These are phyloP conservation scores for Antheraea yamamai DNA, from an alignment of 2,888 invertebrate species.

Conservation along the genomic window DNA sequence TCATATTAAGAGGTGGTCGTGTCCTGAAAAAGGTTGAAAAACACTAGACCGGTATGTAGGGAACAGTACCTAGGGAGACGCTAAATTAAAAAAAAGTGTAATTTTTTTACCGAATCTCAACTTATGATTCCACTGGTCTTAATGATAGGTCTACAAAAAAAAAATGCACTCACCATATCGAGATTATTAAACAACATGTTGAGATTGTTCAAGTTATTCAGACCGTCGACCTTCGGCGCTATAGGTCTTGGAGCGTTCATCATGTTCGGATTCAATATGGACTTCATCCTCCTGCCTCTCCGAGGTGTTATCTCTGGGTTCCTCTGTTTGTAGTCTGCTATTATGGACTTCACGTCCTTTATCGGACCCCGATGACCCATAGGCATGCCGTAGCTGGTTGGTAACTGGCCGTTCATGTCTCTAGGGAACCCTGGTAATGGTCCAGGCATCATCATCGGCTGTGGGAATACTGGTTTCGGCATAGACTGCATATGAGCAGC, in stretches of 20 bases:
- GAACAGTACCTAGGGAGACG: too few relatives aligned
- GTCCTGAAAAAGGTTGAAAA: too few relatives aligned
- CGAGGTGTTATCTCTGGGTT: constrained; percentile 89
- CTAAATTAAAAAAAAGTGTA: too few relatives aligned
- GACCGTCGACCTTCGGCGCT: constrained; percentile 66
- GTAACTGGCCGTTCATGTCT: constrained; percentile 82
- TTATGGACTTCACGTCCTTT: constrained; percentile 91
- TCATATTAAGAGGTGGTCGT: too few relatives aligned
- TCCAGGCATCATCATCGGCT: constrained; percentile 70
- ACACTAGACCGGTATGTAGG: too few relatives aligned
- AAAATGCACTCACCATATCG: constrained; percentile 71
- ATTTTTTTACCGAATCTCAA: too few relatives aligned
- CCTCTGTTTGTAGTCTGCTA: constrained; percentile 89
- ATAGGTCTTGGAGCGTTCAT: constrained; percentile 70
- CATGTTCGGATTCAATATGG: constrained; percentile 73
- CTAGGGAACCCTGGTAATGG: constrained; percentile 67
- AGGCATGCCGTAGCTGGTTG: constrained; percentile 73
- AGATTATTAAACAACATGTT: constrained; percentile 76
- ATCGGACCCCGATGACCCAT: constrained; percentile 88
- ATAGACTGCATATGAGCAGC: constrained; percentile 69
- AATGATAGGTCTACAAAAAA: neutral
- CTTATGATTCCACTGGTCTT: neutral
- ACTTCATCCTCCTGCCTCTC: constrained; percentile 84
- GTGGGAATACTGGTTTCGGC: constrained; percentile 72
- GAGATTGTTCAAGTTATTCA: constrained; percentile 58